Evolutionary conservation across 2,113 vertebrate species (phyloP).

Genomic region (Podarcis raffonei): DNA sequence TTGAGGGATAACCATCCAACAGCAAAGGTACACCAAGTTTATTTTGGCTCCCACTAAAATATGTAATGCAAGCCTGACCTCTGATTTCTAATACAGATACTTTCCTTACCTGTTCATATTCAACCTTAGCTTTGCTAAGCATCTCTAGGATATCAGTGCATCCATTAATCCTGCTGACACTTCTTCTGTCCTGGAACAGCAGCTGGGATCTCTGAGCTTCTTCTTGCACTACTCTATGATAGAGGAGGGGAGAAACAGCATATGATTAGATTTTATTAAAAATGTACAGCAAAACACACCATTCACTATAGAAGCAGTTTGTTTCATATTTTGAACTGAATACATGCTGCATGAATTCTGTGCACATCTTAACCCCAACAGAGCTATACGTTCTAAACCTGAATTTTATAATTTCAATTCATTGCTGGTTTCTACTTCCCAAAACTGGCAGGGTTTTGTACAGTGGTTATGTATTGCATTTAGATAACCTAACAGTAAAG

Average conservation of each 20-base stretch:
- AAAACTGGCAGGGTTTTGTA: background rate
- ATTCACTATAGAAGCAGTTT: background rate
- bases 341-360: background rate
- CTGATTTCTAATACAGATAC: background rate
- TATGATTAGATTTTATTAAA: slow-evolving; percentile 15
- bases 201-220: slow-evolving; percentile 85
- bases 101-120: slow-evolving; percentile 89
- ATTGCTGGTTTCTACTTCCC: background rate
- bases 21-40: background rate
- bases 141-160: slow-evolving; percentile 93
- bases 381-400: background rate
- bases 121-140: slow-evolving; percentile 96
- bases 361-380: slow-evolving; percentile 16
- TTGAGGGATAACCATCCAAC: background rate
- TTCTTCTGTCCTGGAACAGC: slow-evolving; percentile 78
- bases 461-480: too few relatives aligned
- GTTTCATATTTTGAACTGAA: background rate
- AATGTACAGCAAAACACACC: slow-evolving; percentile 30
- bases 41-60: background rate
- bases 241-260: slow-evolving; percentile 3
- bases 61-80: background rate
- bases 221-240: slow-evolving; percentile 88
- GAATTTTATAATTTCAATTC: background rate
- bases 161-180: slow-evolving; percentile 82
- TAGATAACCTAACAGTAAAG: background rate